These are phyloP conservation scores for Barnardius zonarius DNA, from an alignment of 2,113 vertebrate genomes.

Conservation along the genomic window DNA sequence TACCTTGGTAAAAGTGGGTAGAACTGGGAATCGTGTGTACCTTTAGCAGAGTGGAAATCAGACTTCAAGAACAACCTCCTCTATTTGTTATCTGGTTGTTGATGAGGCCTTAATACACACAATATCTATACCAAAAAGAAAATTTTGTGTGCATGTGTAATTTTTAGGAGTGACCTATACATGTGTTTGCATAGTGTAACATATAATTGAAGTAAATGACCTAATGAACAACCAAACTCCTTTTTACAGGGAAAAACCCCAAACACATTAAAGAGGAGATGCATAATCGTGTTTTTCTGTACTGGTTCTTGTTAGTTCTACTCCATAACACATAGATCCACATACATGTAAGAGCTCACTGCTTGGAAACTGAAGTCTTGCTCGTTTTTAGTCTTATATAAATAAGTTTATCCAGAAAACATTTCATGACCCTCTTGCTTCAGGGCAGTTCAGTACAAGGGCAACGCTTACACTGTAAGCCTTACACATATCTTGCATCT, in stretches of 20 bases:
- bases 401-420: background rate
- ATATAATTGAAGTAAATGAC: background rate
- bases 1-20: background rate
- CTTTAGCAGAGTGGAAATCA: background rate
- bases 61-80: background rate
- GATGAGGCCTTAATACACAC: background rate
- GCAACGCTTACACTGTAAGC: background rate
- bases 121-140: background rate
- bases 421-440: background rate
- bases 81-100: background rate
- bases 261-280: background rate
- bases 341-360: background rate
- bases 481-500: background rate
- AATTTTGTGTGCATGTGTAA: rapidly evolving
- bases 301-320: background rate
- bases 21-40: background rate
- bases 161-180: background rate
- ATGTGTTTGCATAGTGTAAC: background rate
- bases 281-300: background rate
- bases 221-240: background rate
- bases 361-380: background rate
- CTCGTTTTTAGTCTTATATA: background rate
- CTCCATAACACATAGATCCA: background rate
- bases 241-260: background rate
- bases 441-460: background rate